phyloP scores from a whole-genome alignment of 2,113 vertebrate species.

The Phrynocephalus versicolor region DNA sequence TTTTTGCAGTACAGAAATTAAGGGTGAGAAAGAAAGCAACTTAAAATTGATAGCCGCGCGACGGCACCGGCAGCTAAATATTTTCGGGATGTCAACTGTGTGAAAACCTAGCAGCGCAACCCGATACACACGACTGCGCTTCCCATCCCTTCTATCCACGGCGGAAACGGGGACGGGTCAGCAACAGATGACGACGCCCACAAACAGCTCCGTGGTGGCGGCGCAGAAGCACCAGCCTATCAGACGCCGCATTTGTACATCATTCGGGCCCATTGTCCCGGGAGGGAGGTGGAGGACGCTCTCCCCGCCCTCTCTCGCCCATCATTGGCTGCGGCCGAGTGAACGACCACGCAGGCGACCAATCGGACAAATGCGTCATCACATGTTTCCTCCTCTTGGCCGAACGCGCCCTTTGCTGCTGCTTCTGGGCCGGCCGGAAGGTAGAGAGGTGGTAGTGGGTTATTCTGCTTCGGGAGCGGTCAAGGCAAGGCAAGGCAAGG shows the following conservation, averaged over 20 bases:
- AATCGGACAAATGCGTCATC: not conserved
- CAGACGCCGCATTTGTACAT: no score
- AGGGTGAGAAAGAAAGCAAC: not conserved
- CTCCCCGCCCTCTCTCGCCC: not conserved
- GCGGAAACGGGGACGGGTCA: not conserved
- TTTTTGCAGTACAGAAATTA: not conserved
- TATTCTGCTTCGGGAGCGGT: no score
- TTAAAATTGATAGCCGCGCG: not conserved
- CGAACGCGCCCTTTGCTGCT: not conserved
- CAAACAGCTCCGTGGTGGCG: no score
- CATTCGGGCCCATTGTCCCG: no score
- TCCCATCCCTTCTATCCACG: not conserved
- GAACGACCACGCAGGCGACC: not conserved
- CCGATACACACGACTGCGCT: not conserved
- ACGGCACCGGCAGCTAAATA: not conserved
- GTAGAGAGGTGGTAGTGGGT: no score
- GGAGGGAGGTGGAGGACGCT: not conserved
- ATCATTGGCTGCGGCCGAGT: not conserved
- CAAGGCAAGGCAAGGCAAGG: no score
- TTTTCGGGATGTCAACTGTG: not conserved
- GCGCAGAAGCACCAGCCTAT: no score
- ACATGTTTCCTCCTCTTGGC: not conserved
- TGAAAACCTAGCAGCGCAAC: not conserved
- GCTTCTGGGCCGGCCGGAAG: not conserved
- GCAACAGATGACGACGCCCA: no score